phyloP scores from a whole-genome alignment of 2,888 invertebrate genomes.

The Macrosoma leucophasiata region DNA sequence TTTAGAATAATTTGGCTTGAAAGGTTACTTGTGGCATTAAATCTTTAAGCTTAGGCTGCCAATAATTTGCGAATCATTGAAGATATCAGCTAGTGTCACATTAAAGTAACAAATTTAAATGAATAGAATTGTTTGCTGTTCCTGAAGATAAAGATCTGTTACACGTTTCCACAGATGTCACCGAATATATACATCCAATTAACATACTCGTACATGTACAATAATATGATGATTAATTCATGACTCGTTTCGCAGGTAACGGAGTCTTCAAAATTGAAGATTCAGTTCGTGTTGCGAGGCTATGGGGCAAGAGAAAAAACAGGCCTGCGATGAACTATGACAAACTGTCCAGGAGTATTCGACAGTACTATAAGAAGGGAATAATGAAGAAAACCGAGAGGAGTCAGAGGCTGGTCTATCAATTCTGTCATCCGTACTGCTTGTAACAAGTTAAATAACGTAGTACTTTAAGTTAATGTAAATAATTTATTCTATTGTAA shows the following conservation, averaged over 20 bases:
- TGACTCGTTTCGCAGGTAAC: slow-evolving; percentile 69
- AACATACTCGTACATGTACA: slow-evolving; percentile 23
- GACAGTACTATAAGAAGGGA: slow-evolving; percentile 99
- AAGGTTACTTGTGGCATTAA: no score
- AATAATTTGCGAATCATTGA: no score
- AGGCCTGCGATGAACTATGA: slow-evolving; percentile 99
- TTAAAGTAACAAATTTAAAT: no score
- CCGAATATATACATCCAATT: slow-evolving; percentile 17
- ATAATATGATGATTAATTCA: slow-evolving; percentile 56
- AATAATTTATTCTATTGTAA: slow-evolving; percentile 49
- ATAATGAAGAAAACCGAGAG: slow-evolving; percentile 99
- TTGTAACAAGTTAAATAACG: slow-evolving; percentile 73
- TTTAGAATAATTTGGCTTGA: no score
- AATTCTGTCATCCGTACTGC: slow-evolving; percentile 97
- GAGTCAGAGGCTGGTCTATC: slow-evolving; percentile 98
- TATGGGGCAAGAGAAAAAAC: slow-evolving; percentile 99
- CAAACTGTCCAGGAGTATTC: slow-evolving; percentile 96
- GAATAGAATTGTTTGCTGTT: no score
- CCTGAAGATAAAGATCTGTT: no score
- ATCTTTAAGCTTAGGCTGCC: no score
- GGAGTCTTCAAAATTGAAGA: slow-evolving; percentile 99
- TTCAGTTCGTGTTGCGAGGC: slow-evolving; percentile 95
- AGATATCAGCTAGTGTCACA: no score
- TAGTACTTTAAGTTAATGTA: slow-evolving; percentile 51
- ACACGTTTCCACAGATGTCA: slow-evolving; percentile 1